Evolutionary conservation across 2,888 invertebrate genomes (phyloP).

Genomic region (Tachina fera): DNA sequence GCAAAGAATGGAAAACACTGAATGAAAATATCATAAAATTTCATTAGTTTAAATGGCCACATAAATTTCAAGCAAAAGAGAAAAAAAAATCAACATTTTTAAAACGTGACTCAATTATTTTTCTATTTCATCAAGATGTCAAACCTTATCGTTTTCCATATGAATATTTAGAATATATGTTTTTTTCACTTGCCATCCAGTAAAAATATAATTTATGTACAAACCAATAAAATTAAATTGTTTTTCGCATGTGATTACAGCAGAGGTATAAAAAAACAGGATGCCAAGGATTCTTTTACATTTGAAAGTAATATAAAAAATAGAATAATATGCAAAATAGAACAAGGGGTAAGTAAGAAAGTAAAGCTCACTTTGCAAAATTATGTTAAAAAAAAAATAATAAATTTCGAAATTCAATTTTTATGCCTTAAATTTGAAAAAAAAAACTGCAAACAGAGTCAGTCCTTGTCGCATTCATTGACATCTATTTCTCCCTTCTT

Average conservation of each 20-base stretch:
- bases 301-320: slow-evolving; percentile 5
- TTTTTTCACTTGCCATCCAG: not conserved
- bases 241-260: slow-evolving; percentile 74
- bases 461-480: slow-evolving; percentile 31
- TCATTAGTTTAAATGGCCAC: slow-evolving; percentile 68
- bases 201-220: slow-evolving; percentile 77
- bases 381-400: slow-evolving; percentile 63
- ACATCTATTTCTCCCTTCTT: not conserved
- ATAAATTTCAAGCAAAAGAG: slow-evolving; percentile 55
- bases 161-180: slow-evolving; percentile 57
- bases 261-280: not conserved
- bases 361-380: slow-evolving; percentile 47
- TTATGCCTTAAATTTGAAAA: slow-evolving; percentile 10
- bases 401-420: slow-evolving; percentile 55
- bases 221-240: slow-evolving; percentile 82
- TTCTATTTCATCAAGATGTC: slow-evolving; percentile 71
- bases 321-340: slow-evolving; percentile 40
- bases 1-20: slow-evolving; percentile 29
- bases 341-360: slow-evolving; percentile 1
- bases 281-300: not conserved
- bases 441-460: not conserved
- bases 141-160: slow-evolving; percentile 60
- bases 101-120: slow-evolving; percentile 71
- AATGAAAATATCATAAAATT: slow-evolving; percentile 68
- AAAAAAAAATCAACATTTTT: slow-evolving; percentile 61